Evolutionary conservation across 2,113 vertebrate genomes (phyloP), one percentile per base, ranked within the genome.

Genomic region (Cettia cetti): DNA sequence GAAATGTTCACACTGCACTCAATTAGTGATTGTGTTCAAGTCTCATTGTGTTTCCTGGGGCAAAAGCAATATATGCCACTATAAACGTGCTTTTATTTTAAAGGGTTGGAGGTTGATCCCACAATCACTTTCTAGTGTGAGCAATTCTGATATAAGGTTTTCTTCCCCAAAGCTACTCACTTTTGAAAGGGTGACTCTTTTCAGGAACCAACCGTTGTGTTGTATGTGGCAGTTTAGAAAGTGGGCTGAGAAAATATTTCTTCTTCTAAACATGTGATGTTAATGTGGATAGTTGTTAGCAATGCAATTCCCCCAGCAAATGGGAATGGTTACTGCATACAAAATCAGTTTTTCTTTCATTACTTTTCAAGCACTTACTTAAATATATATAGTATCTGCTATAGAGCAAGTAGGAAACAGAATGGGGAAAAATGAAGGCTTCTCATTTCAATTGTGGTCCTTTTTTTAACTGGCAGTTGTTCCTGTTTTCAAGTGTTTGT

Each of bases 401-500:
- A 54, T 49, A 81, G 69, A 82, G 74, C 44, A 82, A 95, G 92
- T 70, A 86, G 92, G 94, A 97, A 94, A 86, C n/a, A 74, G 91
- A 97, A 61, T 65, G 49, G 61, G 85, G 86, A 60, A 90, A 94
- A 97, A 91, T 63, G 88, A 93, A 84, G 88, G 76, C 35, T 94
- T 87, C 66, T 60, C 6, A 40, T 92, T 82, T 91, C 95, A 91
- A 40, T 91, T 96, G 92, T 94, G 82, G 65, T 91, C 39, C 57
- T 42, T 95, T 81, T 95, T 96, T 94, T 53, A 39, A 96, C 94
- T 97, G 97, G 94, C 96, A 86, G 96, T 97, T 97, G 95, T 95
- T 97, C 97, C 94, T 97, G 80, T 98, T 97, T 96, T 98, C 97
- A 97, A 97, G 95, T 98, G 97, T 98, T 98, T 98, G 97, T 98